Percentiles rank a stretch among this genome's conserved stretches.
phyloP scores from a whole-genome alignment of 2,888 invertebrate species.

The Thecocarcelia acutangulata region DNA sequence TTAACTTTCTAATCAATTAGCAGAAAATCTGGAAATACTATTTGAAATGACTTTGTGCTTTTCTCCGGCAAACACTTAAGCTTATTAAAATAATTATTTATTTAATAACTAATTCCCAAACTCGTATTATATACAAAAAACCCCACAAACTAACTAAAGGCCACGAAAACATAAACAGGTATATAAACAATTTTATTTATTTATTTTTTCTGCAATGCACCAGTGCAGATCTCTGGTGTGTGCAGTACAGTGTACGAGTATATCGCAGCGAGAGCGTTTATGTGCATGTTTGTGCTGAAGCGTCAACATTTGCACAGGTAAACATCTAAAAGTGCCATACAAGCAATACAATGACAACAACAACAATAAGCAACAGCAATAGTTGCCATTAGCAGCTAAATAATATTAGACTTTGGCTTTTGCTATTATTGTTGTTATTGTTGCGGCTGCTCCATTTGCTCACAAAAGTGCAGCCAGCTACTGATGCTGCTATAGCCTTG shows the following conservation, averaged over 20 bases:
- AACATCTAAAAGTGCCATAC: slow-evolving; percentile 39
- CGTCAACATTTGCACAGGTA: slow-evolving; percentile 36
- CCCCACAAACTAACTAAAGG: slow-evolving; percentile 3
- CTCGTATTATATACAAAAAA: slow-evolving; percentile 23
- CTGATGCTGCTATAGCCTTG: not conserved
- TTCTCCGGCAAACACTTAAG: not conserved
- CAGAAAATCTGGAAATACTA: not conserved
- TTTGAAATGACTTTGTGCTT: not conserved
- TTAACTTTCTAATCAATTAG: slow-evolving; percentile 7
- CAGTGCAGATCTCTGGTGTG: not conserved
- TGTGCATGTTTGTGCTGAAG: not conserved
- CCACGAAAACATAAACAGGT: no score
- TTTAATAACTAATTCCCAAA: slow-evolving; percentile 36
- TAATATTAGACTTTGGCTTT: slow-evolving; percentile 34
- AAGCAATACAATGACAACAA: slow-evolving; percentile 22
- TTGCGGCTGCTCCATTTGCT: not conserved
- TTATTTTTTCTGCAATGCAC: no score
- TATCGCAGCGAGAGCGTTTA: not conserved
- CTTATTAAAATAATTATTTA: slow-evolving; percentile 19
- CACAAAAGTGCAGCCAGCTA: not conserved
- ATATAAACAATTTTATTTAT: no score
- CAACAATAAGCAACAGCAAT: slow-evolving; percentile 1
- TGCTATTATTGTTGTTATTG: not conserved
- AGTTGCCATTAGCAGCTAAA: slow-evolving; percentile 16
- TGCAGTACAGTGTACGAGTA: not conserved